These are phyloP conservation scores for Petrolisthes cinctipes DNA, from an alignment of 2,888 invertebrate species.

Conservation along the genomic window DNA sequence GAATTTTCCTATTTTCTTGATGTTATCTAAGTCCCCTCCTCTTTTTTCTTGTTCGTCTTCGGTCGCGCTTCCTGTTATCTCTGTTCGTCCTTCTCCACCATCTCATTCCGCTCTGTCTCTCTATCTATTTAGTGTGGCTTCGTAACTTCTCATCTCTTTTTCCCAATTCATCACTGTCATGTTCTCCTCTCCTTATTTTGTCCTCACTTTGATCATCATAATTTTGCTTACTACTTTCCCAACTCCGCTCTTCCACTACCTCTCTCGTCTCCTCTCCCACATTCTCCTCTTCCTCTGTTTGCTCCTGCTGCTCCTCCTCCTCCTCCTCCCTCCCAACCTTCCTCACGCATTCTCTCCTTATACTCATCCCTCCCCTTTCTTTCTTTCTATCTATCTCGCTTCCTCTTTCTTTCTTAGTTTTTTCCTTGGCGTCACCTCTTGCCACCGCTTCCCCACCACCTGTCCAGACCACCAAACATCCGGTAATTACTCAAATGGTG, in stretches of 20 bases:
- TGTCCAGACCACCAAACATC: constrained; percentile 45
- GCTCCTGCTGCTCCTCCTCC: background rate
- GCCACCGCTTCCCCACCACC: constrained; percentile 31
- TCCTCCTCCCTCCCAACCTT: background rate
- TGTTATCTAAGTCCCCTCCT: background rate
- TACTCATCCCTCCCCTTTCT: background rate
- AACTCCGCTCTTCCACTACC: background rate
- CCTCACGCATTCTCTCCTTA: background rate
- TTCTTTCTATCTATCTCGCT: background rate
- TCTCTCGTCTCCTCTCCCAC: background rate
- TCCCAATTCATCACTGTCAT: background rate
- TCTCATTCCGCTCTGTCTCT: constrained; percentile 20
- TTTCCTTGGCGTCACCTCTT: constrained; percentile 31
- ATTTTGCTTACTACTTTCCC: background rate
- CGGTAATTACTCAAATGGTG: constrained; percentile 52
- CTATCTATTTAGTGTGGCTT: background rate
- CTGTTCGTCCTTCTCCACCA: background rate
- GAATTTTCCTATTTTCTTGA: background rate
- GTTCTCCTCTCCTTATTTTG: background rate
- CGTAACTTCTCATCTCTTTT: background rate
- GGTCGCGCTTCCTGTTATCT: background rate
- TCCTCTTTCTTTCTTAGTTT: background rate
- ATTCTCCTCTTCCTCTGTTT: background rate
- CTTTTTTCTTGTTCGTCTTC: background rate
- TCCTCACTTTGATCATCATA: background rate